Percentiles rank a stretch among this genome's conserved stretches.
Conservation (phyloP, 2,113 vertebrate genomes). For the Jacana jacana region DNA sequence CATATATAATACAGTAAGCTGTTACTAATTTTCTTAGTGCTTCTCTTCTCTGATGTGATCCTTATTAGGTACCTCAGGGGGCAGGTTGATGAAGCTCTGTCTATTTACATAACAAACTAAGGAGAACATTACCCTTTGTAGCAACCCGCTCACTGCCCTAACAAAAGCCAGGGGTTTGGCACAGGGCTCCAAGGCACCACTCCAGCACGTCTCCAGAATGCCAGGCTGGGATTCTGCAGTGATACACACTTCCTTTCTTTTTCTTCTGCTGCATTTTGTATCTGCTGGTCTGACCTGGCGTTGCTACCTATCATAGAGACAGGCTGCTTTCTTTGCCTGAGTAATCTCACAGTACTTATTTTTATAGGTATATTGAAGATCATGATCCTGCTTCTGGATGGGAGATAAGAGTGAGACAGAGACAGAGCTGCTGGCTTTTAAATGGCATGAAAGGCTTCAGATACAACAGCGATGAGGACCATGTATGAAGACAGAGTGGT, state of each 20-base stretch:
- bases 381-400: not conserved
- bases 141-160: not conserved
- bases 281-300: not conserved
- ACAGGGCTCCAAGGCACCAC: not conserved
- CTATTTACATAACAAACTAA: not conserved
- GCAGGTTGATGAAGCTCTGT: slow-evolving; percentile 26
- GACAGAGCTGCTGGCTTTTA: slow-evolving; percentile 16
- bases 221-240: not conserved
- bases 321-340: not conserved
- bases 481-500: not conserved
- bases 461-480: not conserved
- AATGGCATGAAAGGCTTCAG: not conserved
- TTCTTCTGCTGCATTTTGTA: not conserved
- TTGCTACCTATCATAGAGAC: not conserved
- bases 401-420: slow-evolving; percentile 8
- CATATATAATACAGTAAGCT: not conserved
- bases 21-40: slow-evolving; percentile 21
- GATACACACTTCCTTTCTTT: not conserved
- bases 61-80: not conserved
- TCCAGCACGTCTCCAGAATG: not conserved
- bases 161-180: not conserved
- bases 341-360: not conserved
- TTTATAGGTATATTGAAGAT: not conserved
- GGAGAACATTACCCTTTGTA: not conserved
- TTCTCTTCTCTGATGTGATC: not conserved